phyloP scores from a whole-genome alignment of 2,888 invertebrate genomes.

The Latrodectus elegans region DNA sequence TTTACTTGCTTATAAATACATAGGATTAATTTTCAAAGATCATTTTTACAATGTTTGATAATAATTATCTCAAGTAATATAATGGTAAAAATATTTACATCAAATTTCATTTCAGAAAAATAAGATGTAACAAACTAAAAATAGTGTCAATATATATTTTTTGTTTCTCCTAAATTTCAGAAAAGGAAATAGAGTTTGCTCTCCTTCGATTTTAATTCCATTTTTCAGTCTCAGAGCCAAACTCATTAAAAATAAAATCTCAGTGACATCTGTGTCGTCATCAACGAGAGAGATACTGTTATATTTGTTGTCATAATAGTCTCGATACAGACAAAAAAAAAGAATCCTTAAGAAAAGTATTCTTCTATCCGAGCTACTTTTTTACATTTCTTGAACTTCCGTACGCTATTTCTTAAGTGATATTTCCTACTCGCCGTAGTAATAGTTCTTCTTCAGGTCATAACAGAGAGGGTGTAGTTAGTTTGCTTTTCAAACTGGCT shows the following conservation, averaged over 20 bases:
- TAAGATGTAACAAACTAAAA: too few species aligned
- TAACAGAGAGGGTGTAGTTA: slow-evolving; percentile 39
- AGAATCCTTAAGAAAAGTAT: background rate
- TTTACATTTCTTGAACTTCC: slow-evolving; percentile 26
- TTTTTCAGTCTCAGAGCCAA: slow-evolving; percentile 30
- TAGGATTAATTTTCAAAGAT: too few species aligned
- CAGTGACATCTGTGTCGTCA: slow-evolving; percentile 41
- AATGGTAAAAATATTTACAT: too few species aligned
- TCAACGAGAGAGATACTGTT: background rate
- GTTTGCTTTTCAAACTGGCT: slow-evolving; percentile 33
- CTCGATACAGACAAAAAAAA: background rate
- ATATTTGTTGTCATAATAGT: slow-evolving; percentile 14
- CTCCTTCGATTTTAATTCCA: too few species aligned
- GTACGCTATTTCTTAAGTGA: slow-evolving; percentile 38
- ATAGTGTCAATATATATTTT: too few species aligned
- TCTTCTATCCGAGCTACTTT: slow-evolving; percentile 12
- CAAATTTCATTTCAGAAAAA: too few species aligned
- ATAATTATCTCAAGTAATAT: too few species aligned
- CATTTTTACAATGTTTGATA: too few species aligned
- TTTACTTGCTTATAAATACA: too few species aligned
- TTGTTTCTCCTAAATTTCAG: too few species aligned
- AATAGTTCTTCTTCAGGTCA: slow-evolving; percentile 27
- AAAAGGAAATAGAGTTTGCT: too few species aligned
- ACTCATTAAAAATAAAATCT: slow-evolving; percentile 23
- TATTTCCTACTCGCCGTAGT: slow-evolving; percentile 7